Conservation (phyloP, 2,113 vertebrate species). For the Lethenteron reissneri region DNA sequence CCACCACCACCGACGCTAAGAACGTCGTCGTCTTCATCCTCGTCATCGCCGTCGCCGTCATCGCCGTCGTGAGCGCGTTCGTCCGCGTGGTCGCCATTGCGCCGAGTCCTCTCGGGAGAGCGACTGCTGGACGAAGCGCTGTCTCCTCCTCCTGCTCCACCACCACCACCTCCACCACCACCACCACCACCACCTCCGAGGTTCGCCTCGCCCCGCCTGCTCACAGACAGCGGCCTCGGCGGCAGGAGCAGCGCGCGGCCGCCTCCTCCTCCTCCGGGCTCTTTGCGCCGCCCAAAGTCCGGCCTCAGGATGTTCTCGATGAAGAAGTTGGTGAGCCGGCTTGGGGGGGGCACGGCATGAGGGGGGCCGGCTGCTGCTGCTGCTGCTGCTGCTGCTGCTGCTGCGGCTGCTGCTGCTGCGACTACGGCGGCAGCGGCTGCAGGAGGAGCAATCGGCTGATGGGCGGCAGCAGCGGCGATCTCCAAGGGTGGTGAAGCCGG, state of each 20-base stretch:
- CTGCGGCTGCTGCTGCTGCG: too few relatives aligned
- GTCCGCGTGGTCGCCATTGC: constrained; percentile 34
- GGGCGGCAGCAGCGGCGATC: too few relatives aligned
- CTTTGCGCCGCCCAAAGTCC: constrained; percentile 65
- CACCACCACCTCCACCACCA: background rate
- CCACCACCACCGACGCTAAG: too few relatives aligned
- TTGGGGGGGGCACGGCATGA: constrained; percentile 29
- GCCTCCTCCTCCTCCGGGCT: constrained; percentile 20
- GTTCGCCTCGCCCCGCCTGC: constrained; percentile 27
- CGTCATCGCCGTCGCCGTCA: constrained; percentile 29
- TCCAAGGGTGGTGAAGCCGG: too few relatives aligned
- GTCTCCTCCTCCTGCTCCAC: constrained; percentile 29
- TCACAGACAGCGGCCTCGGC: constrained; percentile 24
- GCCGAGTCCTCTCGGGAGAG: constrained; percentile 25
- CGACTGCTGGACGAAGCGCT: constrained; percentile 26
- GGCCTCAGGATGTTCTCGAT: constrained; percentile 83
- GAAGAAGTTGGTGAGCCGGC: constrained; percentile 86
- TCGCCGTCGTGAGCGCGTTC: constrained; percentile 41
- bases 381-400: too few relatives aligned
- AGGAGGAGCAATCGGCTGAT: too few relatives aligned
- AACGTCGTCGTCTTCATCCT: too few relatives aligned
- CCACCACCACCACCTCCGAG: constrained; percentile 13
- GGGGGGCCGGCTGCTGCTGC: too few relatives aligned
- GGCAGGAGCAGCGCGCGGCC: constrained; percentile 23
- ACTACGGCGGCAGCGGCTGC: too few relatives aligned